Evolutionary conservation across 2,113 vertebrate genomes (phyloP), one percentile per base, ranked within the genome.

Genomic region (Bombycilla garrulus): DNA sequence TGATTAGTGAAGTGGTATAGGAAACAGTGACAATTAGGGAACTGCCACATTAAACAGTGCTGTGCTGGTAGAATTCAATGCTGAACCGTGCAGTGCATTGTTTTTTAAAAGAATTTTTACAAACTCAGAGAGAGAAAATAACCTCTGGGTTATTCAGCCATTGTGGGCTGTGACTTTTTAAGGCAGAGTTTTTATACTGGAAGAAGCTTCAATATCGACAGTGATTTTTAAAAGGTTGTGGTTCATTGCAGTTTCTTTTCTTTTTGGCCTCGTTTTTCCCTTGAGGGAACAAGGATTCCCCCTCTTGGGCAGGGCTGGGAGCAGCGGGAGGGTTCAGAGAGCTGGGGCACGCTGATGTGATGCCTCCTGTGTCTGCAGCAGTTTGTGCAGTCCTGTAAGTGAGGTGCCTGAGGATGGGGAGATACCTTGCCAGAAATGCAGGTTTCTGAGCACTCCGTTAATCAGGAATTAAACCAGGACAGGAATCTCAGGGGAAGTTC

Each of bases 1-100:
- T 95, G 93, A 97, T 95, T 73, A 57, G 81, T 28, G 62, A 80
- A 96, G 85, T 77, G 86, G 33, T 85, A 53, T 5, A 60, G 92
- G 81, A 91, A 91, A 42, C 66, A 48, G 86, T 80, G 73, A 88
- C 88, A 93, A 86, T 96, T 92, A 95, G 91, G 80, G 29, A 93
- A 38, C 74, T 61, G 70, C 86, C 86, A 76, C 80, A 70, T 65
- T 57, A 81, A 76, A 21, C 53, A 51, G 67, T 23, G 70, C 88
- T 80, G 88, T 20, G 61, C 19, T 61, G 71, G 45, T 47, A 72
- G 36, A 81, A 88, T 88, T 83, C 44, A n/a, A 25, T n/a, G 42
- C 42, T 54, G 62, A 82, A 50, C 50, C 38, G 25, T 31, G 54
- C 47, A 54, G 47, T 54, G 45, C 47, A 15, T 76, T 79, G 35